Percentiles rank a stretch among this genome's conserved stretches.
phyloP scores from a whole-genome alignment of 2,797 vertebrate genomes.

The Nannoperca australis region DNA sequence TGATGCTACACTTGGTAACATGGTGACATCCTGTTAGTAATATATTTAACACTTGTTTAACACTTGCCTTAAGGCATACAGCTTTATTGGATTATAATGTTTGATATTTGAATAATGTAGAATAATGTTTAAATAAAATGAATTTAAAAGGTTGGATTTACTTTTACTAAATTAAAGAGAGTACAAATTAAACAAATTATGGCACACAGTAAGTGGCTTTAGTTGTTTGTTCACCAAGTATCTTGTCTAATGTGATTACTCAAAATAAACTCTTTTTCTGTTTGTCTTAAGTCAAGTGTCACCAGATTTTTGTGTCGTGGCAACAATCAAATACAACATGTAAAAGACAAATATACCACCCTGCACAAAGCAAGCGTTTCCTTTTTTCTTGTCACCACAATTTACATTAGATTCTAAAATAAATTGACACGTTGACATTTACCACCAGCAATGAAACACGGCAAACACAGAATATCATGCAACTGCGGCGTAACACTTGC shows the following conservation, averaged over 20 bases:
- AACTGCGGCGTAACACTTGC: constrained; percentile 15
- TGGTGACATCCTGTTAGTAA: constrained; percentile 7
- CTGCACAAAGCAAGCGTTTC: constrained; percentile 6
- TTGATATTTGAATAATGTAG: neutral
- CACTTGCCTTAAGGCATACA: constrained; percentile 50
- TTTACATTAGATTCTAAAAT: constrained; percentile 32
- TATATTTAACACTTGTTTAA: constrained; percentile 6
- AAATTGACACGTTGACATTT: constrained; percentile 22
- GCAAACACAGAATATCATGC: constrained; percentile 49
- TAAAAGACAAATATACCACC: constrained; percentile 25
- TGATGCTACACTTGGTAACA: constrained; percentile 20
- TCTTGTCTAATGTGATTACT: neutral
- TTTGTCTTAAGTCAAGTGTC: constrained; percentile 56
- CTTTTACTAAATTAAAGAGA: too few relatives aligned
- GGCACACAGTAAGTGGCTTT: neutral
- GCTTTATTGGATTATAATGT: neutral
- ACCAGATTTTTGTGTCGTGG: constrained; percentile 23
- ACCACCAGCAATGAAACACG: constrained; percentile 29
- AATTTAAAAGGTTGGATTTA: too few relatives aligned
- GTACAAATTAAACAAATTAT: too few relatives aligned
- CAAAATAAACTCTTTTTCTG: neutral
- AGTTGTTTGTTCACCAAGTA: neutral
- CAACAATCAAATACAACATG: constrained; percentile 39
- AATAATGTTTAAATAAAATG: neutral
- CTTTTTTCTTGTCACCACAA: constrained; percentile 19